Evolutionary conservation across 2,797 vertebrate genomes (phyloP), one percentile per base, ranked within the genome.

Genomic region (Tragopan temminckii): DNA sequence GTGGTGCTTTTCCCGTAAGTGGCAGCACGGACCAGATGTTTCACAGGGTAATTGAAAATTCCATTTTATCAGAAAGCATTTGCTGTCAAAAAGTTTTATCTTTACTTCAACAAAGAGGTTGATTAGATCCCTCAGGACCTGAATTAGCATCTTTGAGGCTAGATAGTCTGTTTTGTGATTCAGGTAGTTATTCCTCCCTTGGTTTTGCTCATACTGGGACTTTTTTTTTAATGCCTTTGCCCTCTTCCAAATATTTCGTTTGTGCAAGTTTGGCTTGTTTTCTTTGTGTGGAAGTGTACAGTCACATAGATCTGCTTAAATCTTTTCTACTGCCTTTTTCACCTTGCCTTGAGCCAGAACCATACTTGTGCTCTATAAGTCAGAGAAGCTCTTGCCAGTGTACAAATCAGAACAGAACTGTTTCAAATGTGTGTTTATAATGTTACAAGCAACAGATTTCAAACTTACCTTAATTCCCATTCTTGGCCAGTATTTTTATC

Each of bases 71-170:
- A 97, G 96, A 98, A 97, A 98, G 92, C 91, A 77, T 97, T 98
- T 94, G 93, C 97, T 98, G 98, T 98, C 97, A 98, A 97, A 97
- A 98, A 98, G 94, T 98, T 98, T 98, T 97, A 97, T 98, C 97
- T 97, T 97, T 98, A 97, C 97, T 97, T 97, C 96, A 97, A 98
- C 97, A 98, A 98, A 98, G 97, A 96, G 96, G 96, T 97, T 98
- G 97, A 98, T 97, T 97, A 98, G 97, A 97, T 98, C 98, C 97
- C 97, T 92, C 92, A 98, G 98, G 98, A 98, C 97, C 97, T 97
- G 97, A 99, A 99, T 99, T 99, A 98, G 97, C 98, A 97, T 96
- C 97, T 98, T 97, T 97, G 96, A 97, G 98, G 97, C 97, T 97
- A 95, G 97, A 95, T 97, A 97, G 96, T 97, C 98, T 98, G 97